Conservation (phyloP, 2,113 vertebrate species). For the Takifugu bimaculatus region DNA sequence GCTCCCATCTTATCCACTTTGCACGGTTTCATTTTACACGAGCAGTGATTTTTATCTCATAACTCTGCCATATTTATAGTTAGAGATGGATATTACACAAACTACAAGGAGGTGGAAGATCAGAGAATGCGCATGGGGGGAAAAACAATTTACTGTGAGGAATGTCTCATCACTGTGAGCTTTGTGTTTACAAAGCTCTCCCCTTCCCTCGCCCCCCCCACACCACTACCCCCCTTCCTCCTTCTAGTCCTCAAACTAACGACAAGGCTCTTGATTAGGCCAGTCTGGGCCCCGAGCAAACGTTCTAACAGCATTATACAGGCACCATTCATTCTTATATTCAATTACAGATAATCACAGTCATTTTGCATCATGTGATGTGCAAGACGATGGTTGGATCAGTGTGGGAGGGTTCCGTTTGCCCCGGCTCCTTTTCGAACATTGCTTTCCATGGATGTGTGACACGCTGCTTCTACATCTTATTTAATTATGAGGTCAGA, state of each 20-base stretch:
- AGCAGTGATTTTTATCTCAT: too few species aligned
- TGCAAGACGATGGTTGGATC: slow-evolving; percentile 15
- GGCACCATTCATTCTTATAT: slow-evolving; percentile 72
- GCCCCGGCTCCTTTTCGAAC: slow-evolving; percentile 5
- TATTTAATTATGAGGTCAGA: slow-evolving; percentile 9
- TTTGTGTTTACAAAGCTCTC: slow-evolving; percentile 35
- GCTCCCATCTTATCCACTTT: too few species aligned
- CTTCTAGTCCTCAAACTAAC: slow-evolving; percentile 38
- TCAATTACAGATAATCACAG: slow-evolving; percentile 71
- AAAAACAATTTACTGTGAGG: not conserved
- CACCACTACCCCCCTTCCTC: slow-evolving; percentile 31
- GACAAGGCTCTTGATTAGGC: slow-evolving; percentile 58
- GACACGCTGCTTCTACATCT: slow-evolving; percentile 20
- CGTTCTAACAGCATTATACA: slow-evolving; percentile 64
- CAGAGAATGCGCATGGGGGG: not conserved
- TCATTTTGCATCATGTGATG: slow-evolving; percentile 70
- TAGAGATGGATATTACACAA: not conserved
- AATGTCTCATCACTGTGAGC: not conserved
- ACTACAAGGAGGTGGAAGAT: not conserved
- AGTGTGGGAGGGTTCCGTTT: slow-evolving; percentile 14
- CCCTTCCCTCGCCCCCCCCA: not conserved
- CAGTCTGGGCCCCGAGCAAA: slow-evolving; percentile 44
- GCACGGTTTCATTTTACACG: too few species aligned
- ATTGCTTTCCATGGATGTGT: slow-evolving; percentile 18
- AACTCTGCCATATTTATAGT: too few species aligned